These are phyloP conservation scores for Dicentrarchus labrax DNA, from an alignment of 2,113 vertebrate species.

Conservation along the genomic window DNA sequence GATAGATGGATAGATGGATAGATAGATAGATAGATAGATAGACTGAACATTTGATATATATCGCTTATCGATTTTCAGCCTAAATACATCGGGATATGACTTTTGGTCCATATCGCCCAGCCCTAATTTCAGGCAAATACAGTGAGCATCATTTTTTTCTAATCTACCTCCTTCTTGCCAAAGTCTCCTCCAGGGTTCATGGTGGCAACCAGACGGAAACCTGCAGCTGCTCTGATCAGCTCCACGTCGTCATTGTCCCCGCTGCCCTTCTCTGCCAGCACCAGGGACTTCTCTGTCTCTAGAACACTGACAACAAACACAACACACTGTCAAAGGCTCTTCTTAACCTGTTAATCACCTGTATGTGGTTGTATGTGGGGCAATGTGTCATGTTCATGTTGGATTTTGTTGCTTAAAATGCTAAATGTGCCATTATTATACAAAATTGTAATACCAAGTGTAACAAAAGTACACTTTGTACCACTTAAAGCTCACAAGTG, in stretches of 20 bases:
- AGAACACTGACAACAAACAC: constrained; percentile 76
- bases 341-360: not conserved
- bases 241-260: constrained; percentile 91
- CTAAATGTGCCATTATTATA: no score
- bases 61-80: no score
- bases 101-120: no score
- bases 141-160: not conserved
- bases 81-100: no score
- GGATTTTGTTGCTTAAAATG: not conserved
- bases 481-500: no score
- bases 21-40: no score
- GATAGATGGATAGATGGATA: no score
- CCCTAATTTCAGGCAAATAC: not conserved
- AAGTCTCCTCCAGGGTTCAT: constrained; percentile 99
- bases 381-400: not conserved
- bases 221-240: constrained; percentile 87
- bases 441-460: not conserved
- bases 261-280: constrained; percentile 96
- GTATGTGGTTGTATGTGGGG: not conserved
- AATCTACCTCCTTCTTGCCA: constrained; percentile 96
- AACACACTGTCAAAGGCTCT: not conserved
- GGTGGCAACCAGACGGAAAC: constrained; percentile 93
- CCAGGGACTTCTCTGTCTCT: constrained; percentile 91
- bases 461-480: not conserved
- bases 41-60: no score